Percentiles rank a stretch among this genome's conserved stretches.
Conservation (phyloP, 2,888 invertebrate species). For the Bruchidius siliquastri region DNA sequence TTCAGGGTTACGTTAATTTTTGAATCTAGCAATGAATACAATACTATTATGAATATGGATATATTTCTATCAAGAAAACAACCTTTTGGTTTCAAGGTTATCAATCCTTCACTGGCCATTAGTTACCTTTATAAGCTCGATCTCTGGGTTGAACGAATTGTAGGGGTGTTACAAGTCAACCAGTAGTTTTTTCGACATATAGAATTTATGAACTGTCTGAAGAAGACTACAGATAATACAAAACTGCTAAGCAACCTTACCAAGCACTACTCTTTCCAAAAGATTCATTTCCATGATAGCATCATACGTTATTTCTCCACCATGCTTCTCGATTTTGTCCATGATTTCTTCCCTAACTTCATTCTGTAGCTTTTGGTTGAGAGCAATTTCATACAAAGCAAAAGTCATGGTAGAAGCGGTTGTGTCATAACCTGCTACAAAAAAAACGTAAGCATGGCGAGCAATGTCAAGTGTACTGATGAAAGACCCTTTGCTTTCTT, state of each 20-base stretch:
- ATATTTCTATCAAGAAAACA: too few relatives aligned
- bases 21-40: too few relatives aligned
- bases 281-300: constrained; percentile 25
- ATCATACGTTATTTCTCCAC: constrained; percentile 23
- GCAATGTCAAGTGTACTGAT: constrained; percentile 16
- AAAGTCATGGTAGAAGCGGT: constrained; percentile 29
- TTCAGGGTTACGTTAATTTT: too few relatives aligned
- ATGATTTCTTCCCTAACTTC: constrained; percentile 20
- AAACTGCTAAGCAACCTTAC: constrained; percentile 10
- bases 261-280: constrained; percentile 24
- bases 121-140: too few relatives aligned
- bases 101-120: too few relatives aligned
- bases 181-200: too few relatives aligned
- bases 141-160: too few relatives aligned
- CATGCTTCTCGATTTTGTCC: constrained; percentile 13
- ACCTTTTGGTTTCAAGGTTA: too few relatives aligned
- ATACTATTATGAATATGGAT: too few relatives aligned
- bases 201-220: background rate
- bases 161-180: too few relatives aligned
- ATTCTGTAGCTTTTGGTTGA: constrained; percentile 23
- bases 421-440: constrained; percentile 28
- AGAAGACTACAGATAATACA: too few relatives aligned
- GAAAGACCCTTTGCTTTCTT: constrained; percentile 5
- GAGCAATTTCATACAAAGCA: constrained; percentile 23
- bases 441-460: constrained; percentile 27